Base-by-base conservation (phyloP, 2,113 vertebrate genomes). In the Pelmatolapia mariae region DNA sequence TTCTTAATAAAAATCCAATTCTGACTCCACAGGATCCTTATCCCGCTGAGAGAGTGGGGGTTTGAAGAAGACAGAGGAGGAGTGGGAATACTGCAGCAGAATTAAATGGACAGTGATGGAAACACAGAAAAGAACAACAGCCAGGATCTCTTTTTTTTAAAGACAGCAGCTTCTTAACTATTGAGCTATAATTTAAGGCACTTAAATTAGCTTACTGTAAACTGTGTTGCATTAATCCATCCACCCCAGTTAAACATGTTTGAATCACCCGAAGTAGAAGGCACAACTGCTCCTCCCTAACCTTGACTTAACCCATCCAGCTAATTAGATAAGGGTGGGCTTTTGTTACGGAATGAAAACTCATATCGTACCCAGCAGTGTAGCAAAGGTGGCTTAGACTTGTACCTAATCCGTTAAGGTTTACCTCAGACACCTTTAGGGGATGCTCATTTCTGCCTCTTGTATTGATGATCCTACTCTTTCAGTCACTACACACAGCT, bases 1-100 rank as follows among this genome's bases (percentile, higher is more conserved):
- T 81, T 84, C 71, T 89, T 91, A 89, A 93, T 87, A 88, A 91
- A 93, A 94, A 90, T 92, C 89, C 73, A 89, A 92, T 93, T 91
- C 84, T 52, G 24, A 66, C 93, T 87, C 91, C 47, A 59, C 86
- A 33, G 92, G 91, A 91, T 83, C 12, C 52, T 89, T 82, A 85
- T 83, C 87, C 81, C 36, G 61, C 81, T 78, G 87, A 86, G 90
- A 86, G 79, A 57, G 53, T 2, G 81, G 45, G 50, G 71, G 81
- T 79, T 80, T 88, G 91, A 91, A 61, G 84, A 82, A 26, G 86
- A 81, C 38, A 79, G 80, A 84, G 47, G n/a, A 47, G 83, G 91
- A 36, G 89, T 59, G 82, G 54, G 24, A 26, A 91, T 80, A 73
- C 91, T 81, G 89, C 86, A 53, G 88, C 88, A 79, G 88, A 87